These are phyloP conservation scores for Notechis scutatus DNA, from an alignment of 2,113 vertebrate species.

Conservation along the genomic window DNA sequence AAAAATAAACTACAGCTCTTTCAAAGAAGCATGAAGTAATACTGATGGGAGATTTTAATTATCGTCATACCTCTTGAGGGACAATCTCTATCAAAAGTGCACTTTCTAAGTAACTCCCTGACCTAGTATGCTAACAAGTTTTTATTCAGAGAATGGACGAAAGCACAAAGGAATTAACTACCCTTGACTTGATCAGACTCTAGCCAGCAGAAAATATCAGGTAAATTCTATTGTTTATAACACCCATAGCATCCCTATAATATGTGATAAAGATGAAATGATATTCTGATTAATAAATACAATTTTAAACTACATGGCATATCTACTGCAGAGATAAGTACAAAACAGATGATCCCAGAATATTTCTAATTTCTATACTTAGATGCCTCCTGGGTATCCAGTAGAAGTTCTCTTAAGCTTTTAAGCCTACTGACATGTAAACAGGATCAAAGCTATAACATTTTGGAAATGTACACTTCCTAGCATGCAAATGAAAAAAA, in stretches of 20 bases:
- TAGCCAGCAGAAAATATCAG: neutral
- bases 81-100: neutral
- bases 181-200: neutral
- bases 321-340: conserved; percentile 55
- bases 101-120: neutral
- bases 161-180: neutral
- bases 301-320: neutral
- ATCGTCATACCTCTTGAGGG: neutral
- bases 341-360: conserved; percentile 66
- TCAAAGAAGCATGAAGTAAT: neutral
- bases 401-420: conserved; percentile 68
- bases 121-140: neutral
- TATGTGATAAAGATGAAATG: neutral
- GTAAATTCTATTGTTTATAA: neutral
- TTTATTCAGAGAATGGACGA: neutral
- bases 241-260: neutral
- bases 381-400: conserved; percentile 68
- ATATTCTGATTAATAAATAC: neutral
- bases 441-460: conserved; percentile 67
- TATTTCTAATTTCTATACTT: conserved; percentile 59
- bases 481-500: conserved; percentile 56
- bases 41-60: neutral
- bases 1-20: neutral
- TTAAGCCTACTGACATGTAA: conserved; percentile 67
- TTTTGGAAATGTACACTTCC: conserved; percentile 63